Evolutionary conservation across 2,888 invertebrate species (phyloP).

Genomic region (Frankliniella fusca): DNA sequence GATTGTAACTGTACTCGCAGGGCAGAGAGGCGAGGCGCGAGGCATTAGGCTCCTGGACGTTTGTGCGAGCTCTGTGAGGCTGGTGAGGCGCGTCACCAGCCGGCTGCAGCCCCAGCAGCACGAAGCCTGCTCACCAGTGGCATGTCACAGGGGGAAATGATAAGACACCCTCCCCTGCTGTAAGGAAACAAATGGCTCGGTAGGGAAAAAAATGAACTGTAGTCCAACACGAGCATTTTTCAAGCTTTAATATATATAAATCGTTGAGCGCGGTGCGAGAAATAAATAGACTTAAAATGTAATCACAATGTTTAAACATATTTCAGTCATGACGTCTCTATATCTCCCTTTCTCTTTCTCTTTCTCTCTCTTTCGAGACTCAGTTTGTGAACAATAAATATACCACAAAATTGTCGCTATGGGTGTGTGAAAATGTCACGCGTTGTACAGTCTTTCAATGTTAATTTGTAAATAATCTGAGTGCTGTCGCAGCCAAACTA

Average conservation of each 20-base stretch:
- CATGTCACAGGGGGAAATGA: not conserved
- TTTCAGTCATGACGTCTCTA: too few species aligned
- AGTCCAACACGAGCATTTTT: not conserved
- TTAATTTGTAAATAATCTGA: too few species aligned
- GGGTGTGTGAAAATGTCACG: too few species aligned
- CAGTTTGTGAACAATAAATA: too few species aligned
- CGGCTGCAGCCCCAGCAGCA: not conserved
- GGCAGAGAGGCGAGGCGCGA: not conserved
- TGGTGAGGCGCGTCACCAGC: too few species aligned
- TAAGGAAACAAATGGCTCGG: not conserved
- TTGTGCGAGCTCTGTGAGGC: too few species aligned
- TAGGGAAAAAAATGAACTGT: not conserved
- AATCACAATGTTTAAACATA: not conserved
- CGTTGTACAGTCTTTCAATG: too few species aligned
- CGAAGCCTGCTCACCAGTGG: not conserved
- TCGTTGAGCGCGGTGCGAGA: constrained; percentile 5
- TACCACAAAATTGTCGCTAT: too few species aligned
- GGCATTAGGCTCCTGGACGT: too few species aligned
- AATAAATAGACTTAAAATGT: constrained; percentile 3
- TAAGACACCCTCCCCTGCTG: not conserved
- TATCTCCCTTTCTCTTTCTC: too few species aligned
- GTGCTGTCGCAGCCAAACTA: too few species aligned
- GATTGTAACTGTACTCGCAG: not conserved
- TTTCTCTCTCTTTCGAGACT: too few species aligned
- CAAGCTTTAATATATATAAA: not conserved